Conservation (phyloP, 2,888 invertebrate species). For the Corbicula japonica region DNA sequence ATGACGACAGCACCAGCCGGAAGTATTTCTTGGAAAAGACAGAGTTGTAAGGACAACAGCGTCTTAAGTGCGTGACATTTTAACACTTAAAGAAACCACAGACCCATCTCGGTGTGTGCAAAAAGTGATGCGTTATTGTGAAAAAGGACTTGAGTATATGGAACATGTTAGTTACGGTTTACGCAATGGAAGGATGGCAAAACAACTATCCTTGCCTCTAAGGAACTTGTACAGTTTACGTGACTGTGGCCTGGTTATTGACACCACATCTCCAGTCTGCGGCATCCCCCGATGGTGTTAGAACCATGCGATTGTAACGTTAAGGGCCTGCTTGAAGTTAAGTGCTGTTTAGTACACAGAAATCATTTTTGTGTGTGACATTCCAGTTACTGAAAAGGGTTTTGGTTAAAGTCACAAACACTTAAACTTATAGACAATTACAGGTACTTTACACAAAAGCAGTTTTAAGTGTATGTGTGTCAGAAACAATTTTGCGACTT, state of each 20-base stretch:
- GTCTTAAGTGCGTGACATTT: not conserved
- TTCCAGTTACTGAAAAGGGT: not conserved
- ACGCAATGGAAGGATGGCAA: not conserved
- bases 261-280: too few relatives aligned
- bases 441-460: not conserved
- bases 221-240: not conserved
- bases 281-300: constrained; percentile 1
- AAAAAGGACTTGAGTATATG: not conserved
- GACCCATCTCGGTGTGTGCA: not conserved
- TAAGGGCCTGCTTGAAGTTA: not conserved
- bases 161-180: not conserved
- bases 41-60: not conserved
- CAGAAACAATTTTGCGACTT: not conserved
- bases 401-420: not conserved
- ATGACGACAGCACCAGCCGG: not conserved
- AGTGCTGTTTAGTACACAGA: constrained; percentile 1
- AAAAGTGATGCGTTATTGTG: not conserved
- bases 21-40: constrained; percentile 1
- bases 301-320: not conserved
- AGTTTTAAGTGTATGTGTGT: not conserved
- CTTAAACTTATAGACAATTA: not conserved
- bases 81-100: not conserved
- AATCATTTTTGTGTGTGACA: not conserved
- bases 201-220: not conserved
- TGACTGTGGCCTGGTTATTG: too few relatives aligned